Evolutionary conservation across 1,140 invertebrate species (phyloP).

Genomic region (Teleogryllus occipitalis): DNA sequence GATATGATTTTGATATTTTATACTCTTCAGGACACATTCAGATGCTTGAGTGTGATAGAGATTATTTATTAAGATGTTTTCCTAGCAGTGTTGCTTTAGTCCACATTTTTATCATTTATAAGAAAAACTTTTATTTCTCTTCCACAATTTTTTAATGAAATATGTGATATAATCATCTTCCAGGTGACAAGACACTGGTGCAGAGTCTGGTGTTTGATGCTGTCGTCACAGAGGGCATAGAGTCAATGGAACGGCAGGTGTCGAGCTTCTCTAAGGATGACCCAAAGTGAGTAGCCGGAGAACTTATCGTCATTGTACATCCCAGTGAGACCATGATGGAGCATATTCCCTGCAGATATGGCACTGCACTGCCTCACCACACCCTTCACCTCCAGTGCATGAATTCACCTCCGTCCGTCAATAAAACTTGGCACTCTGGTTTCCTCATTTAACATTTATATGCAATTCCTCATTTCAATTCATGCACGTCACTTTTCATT

Average conservation of each 20-base stretch:
- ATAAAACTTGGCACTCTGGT: not conserved
- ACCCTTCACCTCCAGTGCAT: not conserved
- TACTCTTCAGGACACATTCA: not conserved
- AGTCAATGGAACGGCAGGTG: slow-evolving; percentile 36
- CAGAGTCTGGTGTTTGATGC: slow-evolving; percentile 77
- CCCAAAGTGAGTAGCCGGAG: slow-evolving; percentile 44
- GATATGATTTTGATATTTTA: too few relatives aligned
- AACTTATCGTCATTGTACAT: too few relatives aligned
- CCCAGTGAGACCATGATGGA: too few relatives aligned
- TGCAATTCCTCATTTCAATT: not conserved
- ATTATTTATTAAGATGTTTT: not conserved
- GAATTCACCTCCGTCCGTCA: not conserved
- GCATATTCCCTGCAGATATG: not conserved
- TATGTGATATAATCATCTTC: slow-evolving; percentile 21
- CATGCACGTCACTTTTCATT: not conserved
- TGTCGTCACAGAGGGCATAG: slow-evolving; percentile 63
- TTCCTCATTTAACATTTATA: not conserved
- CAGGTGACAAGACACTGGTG: slow-evolving; percentile 71
- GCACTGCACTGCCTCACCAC: not conserved
- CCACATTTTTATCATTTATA: not conserved
- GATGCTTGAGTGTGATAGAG: not conserved
- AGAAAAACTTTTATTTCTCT: not conserved
- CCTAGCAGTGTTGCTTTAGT: not conserved
- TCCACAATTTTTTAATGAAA: not conserved
- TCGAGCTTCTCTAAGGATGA: slow-evolving; percentile 29